Percentiles rank a stretch among this genome's conserved stretches.
Conservation (phyloP, 2,888 invertebrate species). For the Leucophenga maculata region DNA sequence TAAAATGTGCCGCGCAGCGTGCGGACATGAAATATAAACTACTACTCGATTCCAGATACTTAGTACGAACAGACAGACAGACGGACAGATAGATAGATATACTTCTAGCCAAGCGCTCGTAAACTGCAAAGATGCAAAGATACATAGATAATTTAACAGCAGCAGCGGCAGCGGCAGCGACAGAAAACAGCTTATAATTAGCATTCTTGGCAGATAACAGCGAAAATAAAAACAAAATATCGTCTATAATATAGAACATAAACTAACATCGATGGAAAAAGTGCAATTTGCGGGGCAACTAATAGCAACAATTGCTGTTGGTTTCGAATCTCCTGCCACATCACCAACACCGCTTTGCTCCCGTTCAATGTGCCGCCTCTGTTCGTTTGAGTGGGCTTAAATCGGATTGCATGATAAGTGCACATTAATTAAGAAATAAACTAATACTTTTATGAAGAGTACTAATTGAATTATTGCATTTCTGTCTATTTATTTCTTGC, state of each 20-base stretch:
- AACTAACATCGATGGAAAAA: neutral
- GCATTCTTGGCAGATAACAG: constrained; percentile 55
- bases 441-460: constrained; percentile 68
- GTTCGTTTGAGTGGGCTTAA: constrained; percentile 39
- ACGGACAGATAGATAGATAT: too few species aligned
- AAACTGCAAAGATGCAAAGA: too few species aligned
- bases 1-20: too few species aligned
- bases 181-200: constrained; percentile 54
- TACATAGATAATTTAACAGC: constrained; percentile 1
- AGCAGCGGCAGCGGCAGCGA: constrained; percentile 23
- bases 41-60: too few species aligned
- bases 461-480: constrained; percentile 68
- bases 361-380: neutral
- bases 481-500: constrained; percentile 18
- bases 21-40: too few species aligned
- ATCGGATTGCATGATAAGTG: constrained; percentile 67
- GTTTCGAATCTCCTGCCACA: neutral
- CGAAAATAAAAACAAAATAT: neutral
- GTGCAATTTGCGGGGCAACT: constrained; percentile 35
- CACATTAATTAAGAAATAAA: constrained; percentile 63
- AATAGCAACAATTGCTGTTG: neutral
- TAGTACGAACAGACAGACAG: too few species aligned
- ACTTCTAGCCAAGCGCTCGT: too few species aligned
- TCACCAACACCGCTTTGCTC: neutral
- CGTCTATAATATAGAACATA: too few species aligned